Conservation (phyloP, 1,140 invertebrate genomes). For the Triops cancriformis region DNA sequence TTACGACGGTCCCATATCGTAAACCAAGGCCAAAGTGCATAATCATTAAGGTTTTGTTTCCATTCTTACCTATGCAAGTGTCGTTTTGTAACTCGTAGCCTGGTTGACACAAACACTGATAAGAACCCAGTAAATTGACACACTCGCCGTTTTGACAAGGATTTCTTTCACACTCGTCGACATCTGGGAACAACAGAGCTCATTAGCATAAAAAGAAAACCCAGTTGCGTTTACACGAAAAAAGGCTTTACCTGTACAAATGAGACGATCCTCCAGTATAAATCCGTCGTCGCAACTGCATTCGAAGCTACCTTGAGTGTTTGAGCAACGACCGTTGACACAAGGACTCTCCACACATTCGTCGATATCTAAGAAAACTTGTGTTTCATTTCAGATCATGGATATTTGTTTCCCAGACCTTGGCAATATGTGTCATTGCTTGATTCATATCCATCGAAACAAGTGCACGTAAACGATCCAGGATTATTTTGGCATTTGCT, state of each 20-base stretch:
- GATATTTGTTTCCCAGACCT: constrained; percentile 40
- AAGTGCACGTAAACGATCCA: constrained; percentile 48
- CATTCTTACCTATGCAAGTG: constrained; percentile 17
- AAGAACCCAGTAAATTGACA: constrained; percentile 35
- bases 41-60: too few species aligned
- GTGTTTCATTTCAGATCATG: constrained; percentile 25
- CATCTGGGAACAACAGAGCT: constrained; percentile 33
- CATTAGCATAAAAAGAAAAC: constrained; percentile 35
- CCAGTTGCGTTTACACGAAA: constrained; percentile 43
- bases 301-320: constrained; percentile 69
- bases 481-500: constrained; percentile 43
- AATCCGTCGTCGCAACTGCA: constrained; percentile 71
- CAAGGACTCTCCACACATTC: constrained; percentile 52
- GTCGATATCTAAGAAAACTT: constrained; percentile 46
- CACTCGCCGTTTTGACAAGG: constrained; percentile 34
- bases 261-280: constrained; percentile 43
- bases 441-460: constrained; percentile 38
- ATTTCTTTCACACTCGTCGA: constrained; percentile 30
- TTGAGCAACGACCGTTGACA: constrained; percentile 58
- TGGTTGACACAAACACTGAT: constrained; percentile 38
- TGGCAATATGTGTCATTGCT: constrained; percentile 39
- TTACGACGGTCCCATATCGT: too few species aligned
- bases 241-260: constrained; percentile 39
- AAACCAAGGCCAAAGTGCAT: too few species aligned
- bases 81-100: constrained; percentile 38